phyloP scores from a whole-genome alignment of 2,888 invertebrate genomes.

The Amitus sp. region DNA sequence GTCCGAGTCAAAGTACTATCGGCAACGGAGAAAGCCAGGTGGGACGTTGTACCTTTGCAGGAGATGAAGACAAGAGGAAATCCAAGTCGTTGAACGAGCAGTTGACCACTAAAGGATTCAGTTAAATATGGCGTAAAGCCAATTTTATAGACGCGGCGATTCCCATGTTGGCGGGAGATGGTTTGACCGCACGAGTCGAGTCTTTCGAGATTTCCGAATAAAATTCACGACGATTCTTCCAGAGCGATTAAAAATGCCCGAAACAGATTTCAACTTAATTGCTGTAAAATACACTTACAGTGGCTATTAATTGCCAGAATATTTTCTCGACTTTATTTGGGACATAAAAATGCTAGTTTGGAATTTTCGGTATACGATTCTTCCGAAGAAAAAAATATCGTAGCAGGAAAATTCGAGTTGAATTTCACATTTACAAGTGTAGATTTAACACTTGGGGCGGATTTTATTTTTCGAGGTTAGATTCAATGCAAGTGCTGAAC shows the following conservation, averaged over 20 bases:
- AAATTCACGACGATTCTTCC: too few relatives aligned
- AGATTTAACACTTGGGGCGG: not conserved
- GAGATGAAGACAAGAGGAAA: constrained; percentile 38
- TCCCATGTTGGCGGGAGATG: constrained; percentile 23
- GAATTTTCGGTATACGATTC: not conserved
- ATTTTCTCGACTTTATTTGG: not conserved
- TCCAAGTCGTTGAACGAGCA: constrained; percentile 24
- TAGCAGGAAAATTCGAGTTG: not conserved
- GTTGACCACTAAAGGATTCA: constrained; percentile 14
- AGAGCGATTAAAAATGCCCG: too few relatives aligned
- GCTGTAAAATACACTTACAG: too few relatives aligned
- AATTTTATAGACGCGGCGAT: constrained; percentile 20
- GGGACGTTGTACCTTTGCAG: constrained; percentile 5
- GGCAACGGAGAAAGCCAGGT: constrained; percentile 2
- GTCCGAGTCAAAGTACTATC: constrained; percentile 14
- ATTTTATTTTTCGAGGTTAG: not conserved
- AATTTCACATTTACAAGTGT: not conserved
- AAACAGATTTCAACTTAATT: too few relatives aligned
- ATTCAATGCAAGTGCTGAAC: too few relatives aligned
- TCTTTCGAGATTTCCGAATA: not conserved
- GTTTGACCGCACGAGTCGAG: not conserved
- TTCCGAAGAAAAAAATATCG: not conserved
- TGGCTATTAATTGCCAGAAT: not conserved
- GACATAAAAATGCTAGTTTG: not conserved
- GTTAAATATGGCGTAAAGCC: constrained; percentile 34